phyloP scores from a whole-genome alignment of 2,113 vertebrate species.

The Otolemur garnettii region DNA sequence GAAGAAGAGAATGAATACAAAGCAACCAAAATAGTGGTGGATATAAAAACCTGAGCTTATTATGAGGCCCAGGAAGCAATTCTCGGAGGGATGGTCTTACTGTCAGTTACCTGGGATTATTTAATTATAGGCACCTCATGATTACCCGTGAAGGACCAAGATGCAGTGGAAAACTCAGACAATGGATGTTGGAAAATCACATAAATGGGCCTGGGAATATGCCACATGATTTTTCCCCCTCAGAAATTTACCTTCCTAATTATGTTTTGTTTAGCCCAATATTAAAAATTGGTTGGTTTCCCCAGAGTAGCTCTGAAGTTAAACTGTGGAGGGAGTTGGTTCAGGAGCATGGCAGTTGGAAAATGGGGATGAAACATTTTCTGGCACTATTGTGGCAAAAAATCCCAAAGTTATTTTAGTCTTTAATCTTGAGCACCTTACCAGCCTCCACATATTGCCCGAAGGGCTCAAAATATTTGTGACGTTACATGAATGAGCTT shows the following conservation, averaged over 20 bases:
- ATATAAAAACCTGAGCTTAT: neutral
- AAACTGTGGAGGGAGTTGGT: constrained; percentile 35
- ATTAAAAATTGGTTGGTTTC: constrained; percentile 75
- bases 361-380: constrained; percentile 31
- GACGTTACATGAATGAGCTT: neutral
- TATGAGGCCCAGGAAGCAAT: neutral
- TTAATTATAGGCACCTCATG: constrained; percentile 61
- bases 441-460: neutral
- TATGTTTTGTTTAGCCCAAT: constrained; percentile 67
- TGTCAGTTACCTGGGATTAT: constrained; percentile 25
- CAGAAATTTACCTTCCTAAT: constrained; percentile 72
- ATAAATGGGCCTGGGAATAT: constrained; percentile 38
- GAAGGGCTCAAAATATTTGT: neutral
- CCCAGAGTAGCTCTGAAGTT: constrained; percentile 46
- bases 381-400: neutral
- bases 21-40: neutral
- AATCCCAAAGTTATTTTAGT: constrained; percentile 20
- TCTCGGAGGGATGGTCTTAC: neutral
- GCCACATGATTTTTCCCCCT: neutral
- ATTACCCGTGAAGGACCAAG: constrained; percentile 9
- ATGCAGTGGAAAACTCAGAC: neutral
- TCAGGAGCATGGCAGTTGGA: neutral
- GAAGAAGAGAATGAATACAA: neutral
- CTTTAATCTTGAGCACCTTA: neutral
- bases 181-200: neutral